These are phyloP conservation scores for Crocidura indochinensis DNA, from an alignment of 2,797 vertebrate genomes.

Conservation along the genomic window DNA sequence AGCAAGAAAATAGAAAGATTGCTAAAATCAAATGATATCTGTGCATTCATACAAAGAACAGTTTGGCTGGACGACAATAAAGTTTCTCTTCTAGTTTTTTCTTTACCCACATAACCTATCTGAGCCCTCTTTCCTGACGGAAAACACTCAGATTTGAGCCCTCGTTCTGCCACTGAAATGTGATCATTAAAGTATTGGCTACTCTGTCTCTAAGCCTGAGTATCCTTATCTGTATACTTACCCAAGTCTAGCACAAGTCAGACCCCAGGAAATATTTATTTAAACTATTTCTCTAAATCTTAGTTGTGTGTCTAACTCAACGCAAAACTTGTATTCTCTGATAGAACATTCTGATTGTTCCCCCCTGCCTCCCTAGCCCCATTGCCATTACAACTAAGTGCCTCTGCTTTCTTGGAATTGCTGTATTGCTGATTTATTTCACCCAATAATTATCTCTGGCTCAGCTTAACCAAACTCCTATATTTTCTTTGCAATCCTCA, in stretches of 20 bases:
- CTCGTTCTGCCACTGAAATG: neutral
- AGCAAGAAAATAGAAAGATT: constrained; percentile 28
- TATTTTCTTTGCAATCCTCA: neutral
- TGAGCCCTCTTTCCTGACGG: neutral
- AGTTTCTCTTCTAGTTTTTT: neutral
- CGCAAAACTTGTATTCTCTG: neutral
- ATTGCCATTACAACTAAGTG: neutral
- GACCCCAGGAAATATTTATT: neutral
- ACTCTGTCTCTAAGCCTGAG: neutral
- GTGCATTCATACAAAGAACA: neutral
- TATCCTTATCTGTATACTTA: constrained; percentile 10
- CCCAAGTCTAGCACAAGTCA: no score
- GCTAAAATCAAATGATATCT: neutral
- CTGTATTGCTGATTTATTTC: constrained; percentile 19
- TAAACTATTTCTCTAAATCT: neutral
- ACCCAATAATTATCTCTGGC: neutral
- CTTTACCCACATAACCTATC: neutral
- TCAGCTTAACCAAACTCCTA: constrained; percentile 10
- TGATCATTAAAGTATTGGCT: neutral
- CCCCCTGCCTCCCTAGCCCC: neutral
- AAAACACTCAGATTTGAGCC: neutral
- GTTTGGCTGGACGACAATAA: neutral
- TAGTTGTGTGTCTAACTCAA: neutral
- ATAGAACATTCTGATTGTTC: neutral
- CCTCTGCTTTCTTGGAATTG: neutral